phyloP scores from a whole-genome alignment of 1,140 invertebrate genomes.

The Drosophila suzukii region DNA sequence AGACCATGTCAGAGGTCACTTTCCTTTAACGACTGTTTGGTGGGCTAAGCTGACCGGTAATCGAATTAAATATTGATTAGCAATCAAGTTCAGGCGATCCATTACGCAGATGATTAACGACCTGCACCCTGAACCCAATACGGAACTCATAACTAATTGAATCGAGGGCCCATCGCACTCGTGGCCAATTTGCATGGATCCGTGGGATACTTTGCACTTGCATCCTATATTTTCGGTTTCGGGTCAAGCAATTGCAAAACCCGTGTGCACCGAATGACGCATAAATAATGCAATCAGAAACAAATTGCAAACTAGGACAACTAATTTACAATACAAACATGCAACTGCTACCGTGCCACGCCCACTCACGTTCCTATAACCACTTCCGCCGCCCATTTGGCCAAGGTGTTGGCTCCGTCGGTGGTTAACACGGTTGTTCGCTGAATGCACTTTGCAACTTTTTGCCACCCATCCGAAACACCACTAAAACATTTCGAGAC shows the following conservation, averaged over 20 bases:
- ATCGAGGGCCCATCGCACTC: background rate
- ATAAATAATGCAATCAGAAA: slow-evolving; percentile 74
- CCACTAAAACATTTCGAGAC: background rate
- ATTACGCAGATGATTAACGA: slow-evolving; percentile 40
- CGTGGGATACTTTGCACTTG: background rate
- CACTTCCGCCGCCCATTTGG: slow-evolving; percentile 4
- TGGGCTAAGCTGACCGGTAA: slow-evolving; percentile 12
- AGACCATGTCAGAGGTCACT: slow-evolving; percentile 3
- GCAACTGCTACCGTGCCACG: slow-evolving; percentile 33
- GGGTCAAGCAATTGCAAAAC: slow-evolving; percentile 63
- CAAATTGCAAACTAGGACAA: slow-evolving; percentile 74
- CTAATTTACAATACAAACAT: slow-evolving; percentile 76
- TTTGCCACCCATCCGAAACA: background rate
- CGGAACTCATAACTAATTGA: slow-evolving; percentile 44
- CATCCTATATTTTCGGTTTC: background rate
- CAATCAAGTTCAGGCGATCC: slow-evolving; percentile 30
- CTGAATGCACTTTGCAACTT: slow-evolving; percentile 31
- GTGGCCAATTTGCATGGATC: slow-evolving; percentile 19
- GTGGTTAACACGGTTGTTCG: slow-evolving; percentile 41
- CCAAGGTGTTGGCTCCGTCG: slow-evolving; percentile 33
- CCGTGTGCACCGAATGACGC: slow-evolving; percentile 29
- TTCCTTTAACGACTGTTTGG: slow-evolving; percentile 8
- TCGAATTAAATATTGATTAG: slow-evolving; percentile 47
- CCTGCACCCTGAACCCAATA: background rate
- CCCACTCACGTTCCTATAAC: slow-evolving; percentile 1